Conservation (phyloP, 2,113 vertebrate species). For the Lepus europaeus region DNA sequence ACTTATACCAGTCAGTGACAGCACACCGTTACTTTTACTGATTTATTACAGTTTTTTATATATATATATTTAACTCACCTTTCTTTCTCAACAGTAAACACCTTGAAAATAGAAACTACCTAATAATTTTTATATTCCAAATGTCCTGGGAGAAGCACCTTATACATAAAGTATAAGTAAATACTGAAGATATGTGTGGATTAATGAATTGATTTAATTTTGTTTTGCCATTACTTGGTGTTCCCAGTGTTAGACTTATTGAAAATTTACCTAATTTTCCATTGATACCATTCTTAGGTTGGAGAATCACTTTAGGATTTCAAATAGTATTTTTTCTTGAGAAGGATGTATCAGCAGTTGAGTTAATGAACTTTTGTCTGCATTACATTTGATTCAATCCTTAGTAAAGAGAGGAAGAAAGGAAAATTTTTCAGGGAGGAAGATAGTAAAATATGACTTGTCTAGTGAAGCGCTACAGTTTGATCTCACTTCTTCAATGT, state of each 20-base stretch:
- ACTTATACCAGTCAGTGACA: too few species aligned
- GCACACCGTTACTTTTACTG: too few species aligned
- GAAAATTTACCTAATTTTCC: slow-evolving; percentile 14
- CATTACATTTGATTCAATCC: neutral
- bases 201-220: neutral
- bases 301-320: neutral
- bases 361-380: neutral
- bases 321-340: slow-evolving; percentile 2
- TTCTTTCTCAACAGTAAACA: neutral
- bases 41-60: too few species aligned
- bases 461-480: neutral
- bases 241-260: neutral
- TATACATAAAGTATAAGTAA: neutral
- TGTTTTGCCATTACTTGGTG: neutral
- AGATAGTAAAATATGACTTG: neutral
- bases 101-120: neutral
- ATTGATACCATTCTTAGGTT: slow-evolving; percentile 12
- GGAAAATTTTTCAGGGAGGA: neutral
- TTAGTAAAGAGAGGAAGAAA: neutral
- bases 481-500: neutral
- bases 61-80: too few species aligned
- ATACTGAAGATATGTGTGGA: neutral
- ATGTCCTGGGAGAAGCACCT: neutral
- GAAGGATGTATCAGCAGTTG: neutral
- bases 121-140: neutral